Evolutionary conservation across 2,113 vertebrate genomes (phyloP), one percentile per base, ranked within the genome.

Genomic region (Nesoenas mayeri): DNA sequence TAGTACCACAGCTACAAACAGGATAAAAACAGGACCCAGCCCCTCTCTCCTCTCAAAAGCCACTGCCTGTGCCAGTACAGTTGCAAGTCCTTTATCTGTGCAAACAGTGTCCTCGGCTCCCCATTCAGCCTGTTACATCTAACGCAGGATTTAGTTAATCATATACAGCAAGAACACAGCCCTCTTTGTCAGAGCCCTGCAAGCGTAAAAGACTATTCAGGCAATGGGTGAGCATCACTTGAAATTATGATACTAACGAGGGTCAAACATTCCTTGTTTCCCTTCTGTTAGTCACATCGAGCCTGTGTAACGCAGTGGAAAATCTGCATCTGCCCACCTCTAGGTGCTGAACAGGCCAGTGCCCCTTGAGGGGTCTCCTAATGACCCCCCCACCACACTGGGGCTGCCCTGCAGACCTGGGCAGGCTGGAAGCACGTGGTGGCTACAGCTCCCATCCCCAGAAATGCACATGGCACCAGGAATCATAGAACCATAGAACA

Each of bases 131-230:
- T 34, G 17, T 25, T 17, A 20, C 79, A 67, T 21, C 85, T 65
- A 64, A 57, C 85, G 8, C 56, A 58, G 92, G 65, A 3, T 84
- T 95, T 56, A 36, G 93, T 91, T 95, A 95, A 95, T 95, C 88
- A 92, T 79, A 88, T 19, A 75, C 48, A 61, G 69, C 11, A 6
- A 65, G 88, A 92, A 96, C 93, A 96, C 77, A 91, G 69, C 77
- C 50, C 73, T 71, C 92, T 95, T 95, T 96, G 88, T 95, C 83
- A 78, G 32, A 91, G 72, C 60, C 75, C 65, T 2, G 21, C 38
- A 5, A 51, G 79, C 20, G 28, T 42, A 42, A 51, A 31, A 64
- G n/a, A 7, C 69, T 78, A 15, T 21, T 62, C 61, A 75, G 77
- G 53, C 93, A 64, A 60, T 0, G 61, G 66, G 61, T 91, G 90